phyloP scores from a whole-genome alignment of 1,140 invertebrate genomes.

The Sinella curviseta region DNA sequence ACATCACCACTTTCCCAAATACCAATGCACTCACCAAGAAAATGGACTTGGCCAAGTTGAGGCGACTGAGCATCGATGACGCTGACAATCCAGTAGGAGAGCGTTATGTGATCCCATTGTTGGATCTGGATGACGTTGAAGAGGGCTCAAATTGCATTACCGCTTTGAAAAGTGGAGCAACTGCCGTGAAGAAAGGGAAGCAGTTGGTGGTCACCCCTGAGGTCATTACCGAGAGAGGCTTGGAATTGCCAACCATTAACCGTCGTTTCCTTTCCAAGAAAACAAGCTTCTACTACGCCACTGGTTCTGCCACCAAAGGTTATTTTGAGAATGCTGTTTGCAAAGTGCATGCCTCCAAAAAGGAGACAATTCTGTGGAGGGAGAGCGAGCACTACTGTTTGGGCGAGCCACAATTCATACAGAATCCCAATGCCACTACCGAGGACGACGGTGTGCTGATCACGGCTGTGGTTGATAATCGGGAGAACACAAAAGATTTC shows the following conservation, averaged over 20 bases:
- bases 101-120: conserved; percentile 53
- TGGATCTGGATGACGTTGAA: conserved; percentile 35
- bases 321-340: conserved; percentile 37
- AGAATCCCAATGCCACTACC: conserved; percentile 46
- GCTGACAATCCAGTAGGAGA: conserved; percentile 43
- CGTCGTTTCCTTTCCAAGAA: conserved; percentile 44
- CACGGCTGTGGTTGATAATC: conserved; percentile 45
- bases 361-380: conserved; percentile 37
- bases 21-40: conserved; percentile 18
- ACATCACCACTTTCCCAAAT: conserved; percentile 21
- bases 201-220: conserved; percentile 46
- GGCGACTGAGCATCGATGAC: background rate
- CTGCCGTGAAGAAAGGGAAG: conserved; percentile 48
- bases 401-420: conserved; percentile 51
- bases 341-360: conserved; percentile 21
- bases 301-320: conserved; percentile 45
- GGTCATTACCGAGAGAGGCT: conserved; percentile 40
- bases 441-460: conserved; percentile 52
- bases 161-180: conserved; percentile 38
- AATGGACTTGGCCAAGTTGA: conserved; percentile 21
- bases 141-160: conserved; percentile 41
- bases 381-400: conserved; percentile 48
- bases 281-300: conserved; percentile 56
- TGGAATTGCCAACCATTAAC: conserved; percentile 33
- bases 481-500: conserved; percentile 43